Base-by-base conservation (phyloP, 2,113 vertebrate genomes). In the Sylvietta virens region DNA sequence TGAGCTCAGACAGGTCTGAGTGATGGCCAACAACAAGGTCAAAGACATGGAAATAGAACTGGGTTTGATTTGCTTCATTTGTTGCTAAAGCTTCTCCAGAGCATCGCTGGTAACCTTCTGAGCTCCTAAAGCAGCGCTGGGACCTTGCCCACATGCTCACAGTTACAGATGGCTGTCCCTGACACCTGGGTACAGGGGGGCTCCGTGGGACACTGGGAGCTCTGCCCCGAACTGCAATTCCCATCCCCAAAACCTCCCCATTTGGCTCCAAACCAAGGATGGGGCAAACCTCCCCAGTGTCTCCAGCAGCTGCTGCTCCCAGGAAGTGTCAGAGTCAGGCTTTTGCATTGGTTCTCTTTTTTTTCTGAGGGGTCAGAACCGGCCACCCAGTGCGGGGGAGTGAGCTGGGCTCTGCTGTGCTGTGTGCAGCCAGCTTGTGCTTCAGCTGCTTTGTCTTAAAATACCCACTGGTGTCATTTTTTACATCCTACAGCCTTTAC, bases 401-500 rank as follows among this genome's bases (percentile, higher is more conserved):
- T 2, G 6, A 89, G 50, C 80, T 1, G 6, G 37, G 95, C 90
- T 65, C 24, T 4, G 74, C 80, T 18, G 0, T 40, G 64, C 86
- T 62, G 13, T 7, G 24, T 61, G 73, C 73, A 72, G 48, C 79
- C 90, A 94, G 86, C 71, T 88, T 95, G 72, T 90, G 42, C 26
- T 96, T 96, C 94, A 91, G 81, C 95, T 96, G 90, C 74, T 93
- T 86, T 78, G 47, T 83, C 93, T 95, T 94, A 96, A 97, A 97
- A 97, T 96, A 96, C 62, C 45, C 85, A 3, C 77, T 96, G 92
- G 95, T 95, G 94, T 95, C 44, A 94, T 89, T 95, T 97, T 92
- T 93, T 90, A 93, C 94, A 90, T 93, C 94, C 95, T 92, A 88
- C 95, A 83, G 79, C 67, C 92, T 92, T 88, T 92, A 88, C 73